Evolutionary conservation across 2,113 vertebrate genomes (phyloP), one percentile per base, ranked within the genome.

Genomic region (Pseudopipra pipra): DNA sequence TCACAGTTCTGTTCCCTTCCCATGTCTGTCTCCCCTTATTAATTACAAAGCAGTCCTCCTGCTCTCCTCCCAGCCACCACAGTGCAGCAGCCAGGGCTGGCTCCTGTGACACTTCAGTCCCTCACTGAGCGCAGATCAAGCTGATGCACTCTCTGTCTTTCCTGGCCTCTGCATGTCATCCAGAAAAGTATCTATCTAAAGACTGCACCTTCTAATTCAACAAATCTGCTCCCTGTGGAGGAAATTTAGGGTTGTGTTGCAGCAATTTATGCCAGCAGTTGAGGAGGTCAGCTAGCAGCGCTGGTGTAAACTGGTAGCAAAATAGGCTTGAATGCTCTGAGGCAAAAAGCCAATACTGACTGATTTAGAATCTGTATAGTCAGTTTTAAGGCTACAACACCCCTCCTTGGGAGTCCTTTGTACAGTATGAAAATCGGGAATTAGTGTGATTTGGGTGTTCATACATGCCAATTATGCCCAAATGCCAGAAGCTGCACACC

Each of bases 201-300:
- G 56, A 61, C 12, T 59, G 41, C 44, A 39, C 68, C 88, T 93
- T 75, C 88, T 93, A 90, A 94, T 92, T 90, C 88, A 75, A 75
- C 56, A 75, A 49, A 90, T 75, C 61, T 82, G 41, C 47, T 82
- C 20, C 92, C 90, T 15, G 58, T 25, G 44, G 73, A 90, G 92
- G 83, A 93, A 90, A 95, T 90, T 55, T 63, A 72, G 56, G 75
- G 61, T 21, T 87, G 37, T 87, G 70, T 54, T 58, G 25, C 66
- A 90, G 73, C 79, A 75, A 75, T 90, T 90, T 77, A 59, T 78
- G 82, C 47, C 61, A 44, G 61, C 46, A 22, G 54, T 54, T 28
- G 73, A 78, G 72, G 63, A 91, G 72, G 88, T 84, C 92, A 92
- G 44, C 43, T 25, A 81, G 68, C 52, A 75, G 52, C 33, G 25